A percentile compares a stretch with the other conserved stretches of the same genome.
Conservation (phyloP, 2,797 vertebrate species). For the Schizothorax lantsangensis region DNA sequence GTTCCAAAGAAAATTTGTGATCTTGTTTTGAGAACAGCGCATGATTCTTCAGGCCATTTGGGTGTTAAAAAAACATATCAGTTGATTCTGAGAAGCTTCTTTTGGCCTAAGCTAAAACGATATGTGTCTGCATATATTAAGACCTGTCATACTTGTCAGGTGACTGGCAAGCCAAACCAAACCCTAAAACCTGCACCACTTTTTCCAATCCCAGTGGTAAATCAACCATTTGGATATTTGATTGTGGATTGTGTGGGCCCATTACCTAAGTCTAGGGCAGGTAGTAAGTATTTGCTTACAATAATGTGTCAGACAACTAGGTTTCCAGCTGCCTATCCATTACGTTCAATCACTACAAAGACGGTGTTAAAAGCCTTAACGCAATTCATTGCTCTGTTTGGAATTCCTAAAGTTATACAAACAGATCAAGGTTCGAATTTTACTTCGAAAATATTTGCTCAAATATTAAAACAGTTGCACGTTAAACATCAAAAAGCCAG, state of each 20-base stretch:
- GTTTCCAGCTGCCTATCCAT: too few species aligned
- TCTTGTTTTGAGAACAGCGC: neutral
- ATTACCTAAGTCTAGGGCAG: neutral
- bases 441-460: neutral
- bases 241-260: neutral
- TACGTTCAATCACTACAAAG: too few species aligned
- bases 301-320: too few species aligned
- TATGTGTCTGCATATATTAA: too few species aligned
- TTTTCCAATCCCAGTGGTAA: neutral
- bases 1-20: neutral
- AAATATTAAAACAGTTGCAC: neutral
- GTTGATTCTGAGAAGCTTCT: too few species aligned
- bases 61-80: neutral
- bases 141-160: too few species aligned
- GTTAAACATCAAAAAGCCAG: neutral
- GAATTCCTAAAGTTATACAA: neutral
- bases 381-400: too few species aligned
- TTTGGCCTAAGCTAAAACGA: too few species aligned
- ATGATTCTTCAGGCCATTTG: neutral
- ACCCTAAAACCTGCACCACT: neutral
- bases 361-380: too few species aligned
- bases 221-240: neutral
- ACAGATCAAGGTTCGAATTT: neutral
- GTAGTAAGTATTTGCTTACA: neutral
- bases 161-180: too few species aligned